phyloP scores from a whole-genome alignment of 2,797 vertebrate species.

The Hypotaenidia philippensis region DNA sequence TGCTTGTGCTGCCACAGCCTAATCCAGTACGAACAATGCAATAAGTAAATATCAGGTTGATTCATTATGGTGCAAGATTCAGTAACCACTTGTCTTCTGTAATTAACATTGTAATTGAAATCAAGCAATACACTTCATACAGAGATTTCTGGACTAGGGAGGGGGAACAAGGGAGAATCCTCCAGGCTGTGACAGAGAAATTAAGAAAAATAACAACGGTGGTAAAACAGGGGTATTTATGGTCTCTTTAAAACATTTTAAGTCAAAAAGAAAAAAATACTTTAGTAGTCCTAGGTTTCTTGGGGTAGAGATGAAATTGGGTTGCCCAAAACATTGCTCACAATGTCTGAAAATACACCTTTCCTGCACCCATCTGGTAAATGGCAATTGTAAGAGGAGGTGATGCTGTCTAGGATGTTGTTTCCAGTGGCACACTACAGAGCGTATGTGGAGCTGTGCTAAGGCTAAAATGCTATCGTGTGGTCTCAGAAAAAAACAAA shows the following conservation, averaged over 20 bases:
- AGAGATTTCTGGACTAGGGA: background rate
- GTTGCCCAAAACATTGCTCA: background rate
- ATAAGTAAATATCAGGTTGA: constrained; percentile 78
- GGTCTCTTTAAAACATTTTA: background rate
- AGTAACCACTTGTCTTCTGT: constrained; percentile 68
- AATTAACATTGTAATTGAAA: constrained; percentile 69
- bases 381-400: background rate
- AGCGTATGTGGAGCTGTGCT: background rate
- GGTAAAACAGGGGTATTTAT: background rate
- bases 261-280: background rate
- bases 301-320: background rate
- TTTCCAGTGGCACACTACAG: background rate
- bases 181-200: background rate
- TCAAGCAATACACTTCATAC: constrained; percentile 33
- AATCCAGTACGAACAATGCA: constrained; percentile 78
- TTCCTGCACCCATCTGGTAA: background rate
- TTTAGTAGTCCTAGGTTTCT: background rate
- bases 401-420: background rate
- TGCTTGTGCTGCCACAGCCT: constrained; percentile 71
- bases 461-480: background rate
- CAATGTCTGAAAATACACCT: background rate
- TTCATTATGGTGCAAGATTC: constrained; percentile 70
- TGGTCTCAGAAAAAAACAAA: background rate
- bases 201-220: background rate
- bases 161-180: background rate